Base-by-base conservation (phyloP, 2,888 invertebrate genomes). In the Aproaerema taeniolella region DNA sequence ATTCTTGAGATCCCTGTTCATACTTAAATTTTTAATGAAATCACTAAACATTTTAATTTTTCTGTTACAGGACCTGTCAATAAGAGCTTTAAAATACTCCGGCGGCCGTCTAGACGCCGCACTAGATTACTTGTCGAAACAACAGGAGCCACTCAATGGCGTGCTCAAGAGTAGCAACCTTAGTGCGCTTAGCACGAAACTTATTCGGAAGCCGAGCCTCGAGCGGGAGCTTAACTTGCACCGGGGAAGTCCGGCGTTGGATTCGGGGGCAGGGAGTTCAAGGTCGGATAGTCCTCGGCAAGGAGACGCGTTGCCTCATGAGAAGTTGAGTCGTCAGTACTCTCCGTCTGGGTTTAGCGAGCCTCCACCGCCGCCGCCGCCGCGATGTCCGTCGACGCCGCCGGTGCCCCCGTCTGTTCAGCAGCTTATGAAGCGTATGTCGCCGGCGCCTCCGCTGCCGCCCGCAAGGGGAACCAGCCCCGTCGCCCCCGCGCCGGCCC, bases 201-300 rank as follows among this genome's bases (percentile, higher is more conserved):
- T 96, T 33, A 95, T 93, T 50, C 90, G 96, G 37, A 96, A 96
- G 69, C 95, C 95, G 26, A 96, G 95, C 76, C 89, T 96, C 50
- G 96, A 96, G 79, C 89, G 95, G 34, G 95, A 95, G 70, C 80
- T 93, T 42, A 91, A 89, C 50, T 77, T 92, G 12, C 91, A 93
- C 53, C 90, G 95, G 45, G 93, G 94, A 36, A 95, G 95, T 68
- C 96, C 96, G 6, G 95, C 95, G 12, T 82, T 95, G 44, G 95
- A 95, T 67, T 95, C 94, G 39, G 95, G 95, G 11, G 95, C 95
- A 9, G 95, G 95, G 34, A 95, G 95, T 65, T 95, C 95, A 31
- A 89, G 96, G 39, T 96, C 96, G 4, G 96, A 96, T 67, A 95
- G 95, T 70, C 96, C 95, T 10, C 91, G 95, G 50, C 88, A 92